Evolutionary conservation across 2,888 invertebrate genomes (phyloP), one percentile per base, ranked within the genome.

Genomic region (Tetropium fuscum): DNA sequence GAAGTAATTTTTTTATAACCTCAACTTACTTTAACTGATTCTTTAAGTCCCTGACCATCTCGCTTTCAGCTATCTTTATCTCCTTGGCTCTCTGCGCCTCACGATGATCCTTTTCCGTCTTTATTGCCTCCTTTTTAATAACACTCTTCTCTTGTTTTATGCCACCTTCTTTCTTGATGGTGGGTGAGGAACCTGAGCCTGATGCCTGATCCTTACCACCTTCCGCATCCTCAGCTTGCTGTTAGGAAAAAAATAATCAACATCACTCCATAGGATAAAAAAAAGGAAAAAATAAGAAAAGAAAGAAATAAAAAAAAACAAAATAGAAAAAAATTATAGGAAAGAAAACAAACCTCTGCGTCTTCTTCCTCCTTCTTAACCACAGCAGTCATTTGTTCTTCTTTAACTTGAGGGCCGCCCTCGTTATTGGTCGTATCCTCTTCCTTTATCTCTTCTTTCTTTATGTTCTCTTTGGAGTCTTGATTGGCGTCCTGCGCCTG

Each of bases 21-120:
- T 16, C 3, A 49, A 81, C 88, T 82, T 84, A 96, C 96, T 97
- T 97, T 47, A 97, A 86, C 82, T 97, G 97, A 53, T 91, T 91
- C 79, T 94, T 94, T 63, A 97, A 87, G 78, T 97, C 97, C 75
- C 93, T 87, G 68, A 94, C 90, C 67, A 91, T 82, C 74, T 94
- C 94, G n/a, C 85, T 87, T 74, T 91, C 92, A 1, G 86, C 86
- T 51, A 85, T 84, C 78, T 90, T 88, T 2, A 87, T 83, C 61
- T 90, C 88, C 74, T 90, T 89, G 0, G 82, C 79, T 54, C 88
- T 85, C 66, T 88, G 86, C 7, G 83, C 82, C 64, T 90, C 88
- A 70, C 87, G 83, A 70, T 86, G 80, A 74, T 89, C 89, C 72
- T 88, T 88, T 69, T 88, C 88, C 10, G 83, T 80, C 74, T 88